A percentile compares a stretch with the other conserved stretches of the same genome.
These are phyloP conservation scores for Cossypha polioptera DNA, from an alignment of 2,797 vertebrate species.

Conservation along the genomic window DNA sequence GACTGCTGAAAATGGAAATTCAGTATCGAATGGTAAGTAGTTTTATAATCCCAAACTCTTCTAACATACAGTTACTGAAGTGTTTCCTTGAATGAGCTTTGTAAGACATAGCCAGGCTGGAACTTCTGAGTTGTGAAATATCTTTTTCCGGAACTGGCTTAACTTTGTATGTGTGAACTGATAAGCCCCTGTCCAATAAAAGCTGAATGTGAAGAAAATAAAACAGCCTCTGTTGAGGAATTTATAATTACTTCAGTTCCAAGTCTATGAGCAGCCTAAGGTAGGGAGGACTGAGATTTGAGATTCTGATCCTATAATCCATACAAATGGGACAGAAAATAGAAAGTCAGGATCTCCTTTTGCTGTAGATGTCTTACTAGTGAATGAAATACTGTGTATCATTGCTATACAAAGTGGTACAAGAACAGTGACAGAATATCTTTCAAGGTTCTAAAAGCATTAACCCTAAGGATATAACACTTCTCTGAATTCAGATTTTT, in stretches of 20 bases:
- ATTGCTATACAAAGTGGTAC: background rate
- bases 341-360: background rate
- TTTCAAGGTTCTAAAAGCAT: background rate
- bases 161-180: background rate
- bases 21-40: slow-evolving; percentile 87
- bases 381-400: background rate
- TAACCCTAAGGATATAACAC: background rate
- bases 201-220: background rate
- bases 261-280: background rate
- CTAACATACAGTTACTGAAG: background rate
- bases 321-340: background rate
- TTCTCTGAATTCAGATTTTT: background rate
- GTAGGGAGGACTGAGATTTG: background rate
- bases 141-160: slow-evolving; percentile 6
- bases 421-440: background rate
- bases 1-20: slow-evolving; percentile 91
- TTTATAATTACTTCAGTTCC: background rate
- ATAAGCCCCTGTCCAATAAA: background rate
- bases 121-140: slow-evolving; percentile 24
- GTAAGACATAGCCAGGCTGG: background rate
- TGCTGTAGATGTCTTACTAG: background rate
- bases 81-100: background rate
- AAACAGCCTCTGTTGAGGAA: background rate
- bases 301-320: background rate
- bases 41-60: slow-evolving; percentile 36